Evolutionary conservation across 2,797 vertebrate genomes (phyloP), one percentile per base, ranked within the genome.

Genomic region (Champsocephalus esox): DNA sequence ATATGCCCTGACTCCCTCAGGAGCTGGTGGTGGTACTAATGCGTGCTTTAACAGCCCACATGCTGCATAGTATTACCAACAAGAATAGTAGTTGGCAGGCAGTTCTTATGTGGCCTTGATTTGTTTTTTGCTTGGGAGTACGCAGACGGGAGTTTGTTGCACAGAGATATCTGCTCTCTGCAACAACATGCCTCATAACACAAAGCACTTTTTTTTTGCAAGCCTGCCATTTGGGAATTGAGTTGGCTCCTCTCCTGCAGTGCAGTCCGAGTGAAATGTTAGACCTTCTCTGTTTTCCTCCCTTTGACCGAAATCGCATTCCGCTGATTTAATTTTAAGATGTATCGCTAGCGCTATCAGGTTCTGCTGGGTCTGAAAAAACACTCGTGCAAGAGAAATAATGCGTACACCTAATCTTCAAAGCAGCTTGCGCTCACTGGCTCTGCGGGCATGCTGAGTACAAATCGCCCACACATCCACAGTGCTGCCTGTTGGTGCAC

Each of bases 391-490:
- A 84, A 90, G 84, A 84, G 86, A 87, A 91, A 91, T 87, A 91
- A 83, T 80, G 83, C 89, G 89, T 90, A 91, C 88, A 84, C 55
- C 77, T 88, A 87, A 92, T 94, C 92, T 92, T 92, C 92, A 93
- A 93, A 93, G 92, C 83, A 83, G 91, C 86, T 84, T 65, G 52
- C 69, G 80, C 88, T 83, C 88, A 62, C 77, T 77, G 62, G 73
- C 88, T 90, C 88, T 77, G 87, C 83, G 80, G 89, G 82, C 84
- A 86, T 69, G 83, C 90, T 69, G 90, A 89, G 91, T 87, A 87
- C 86, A 85, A 83, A 88, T 92, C 86, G 83, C 92, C 93, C 93
- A 93, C 92, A 88, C 87, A 90, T 80, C 86, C 89, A 83, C 83
- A 63, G 75, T 66, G 84, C 85, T 86, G 88, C 90, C 87, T 75